phyloP scores from a whole-genome alignment of 2,797 vertebrate species.

The Gadopsis marmoratus region DNA sequence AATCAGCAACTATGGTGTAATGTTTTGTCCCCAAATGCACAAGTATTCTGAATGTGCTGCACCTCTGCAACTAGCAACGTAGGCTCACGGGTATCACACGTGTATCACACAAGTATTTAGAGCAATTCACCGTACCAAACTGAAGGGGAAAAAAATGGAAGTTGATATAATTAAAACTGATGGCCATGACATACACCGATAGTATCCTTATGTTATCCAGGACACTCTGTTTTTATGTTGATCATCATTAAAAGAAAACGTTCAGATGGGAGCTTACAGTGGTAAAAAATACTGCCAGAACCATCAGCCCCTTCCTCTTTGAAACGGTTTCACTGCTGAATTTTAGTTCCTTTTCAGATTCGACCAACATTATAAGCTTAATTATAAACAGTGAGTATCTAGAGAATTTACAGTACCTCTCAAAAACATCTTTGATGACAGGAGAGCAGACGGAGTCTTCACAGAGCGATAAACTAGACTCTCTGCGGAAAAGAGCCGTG shows the following conservation, averaged over 20 bases:
- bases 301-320: neutral
- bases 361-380: neutral
- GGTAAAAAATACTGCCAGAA: neutral
- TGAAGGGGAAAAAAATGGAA: too few species aligned
- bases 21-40: neutral
- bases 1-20: neutral
- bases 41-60: neutral
- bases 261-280: neutral
- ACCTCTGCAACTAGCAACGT: neutral
- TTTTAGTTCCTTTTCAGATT: neutral
- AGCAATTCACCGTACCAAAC: neutral
- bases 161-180: too few species aligned
- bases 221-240: neutral
- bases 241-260: constrained; percentile 1
- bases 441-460: constrained; percentile 92
- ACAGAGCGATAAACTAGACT: constrained; percentile 93
- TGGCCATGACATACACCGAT: too few species aligned
- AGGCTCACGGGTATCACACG: neutral
- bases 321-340: neutral
- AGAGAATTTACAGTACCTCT: constrained; percentile 83
- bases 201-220: too few species aligned
- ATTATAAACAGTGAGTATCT: neutral
- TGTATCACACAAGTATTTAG: neutral
- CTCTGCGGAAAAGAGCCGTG: constrained; percentile 90
- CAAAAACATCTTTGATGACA: constrained; percentile 89